Evolutionary conservation across 1,140 invertebrate species (phyloP), one percentile per base, ranked within the genome.

Genomic region (Andrena cerasifolii): DNA sequence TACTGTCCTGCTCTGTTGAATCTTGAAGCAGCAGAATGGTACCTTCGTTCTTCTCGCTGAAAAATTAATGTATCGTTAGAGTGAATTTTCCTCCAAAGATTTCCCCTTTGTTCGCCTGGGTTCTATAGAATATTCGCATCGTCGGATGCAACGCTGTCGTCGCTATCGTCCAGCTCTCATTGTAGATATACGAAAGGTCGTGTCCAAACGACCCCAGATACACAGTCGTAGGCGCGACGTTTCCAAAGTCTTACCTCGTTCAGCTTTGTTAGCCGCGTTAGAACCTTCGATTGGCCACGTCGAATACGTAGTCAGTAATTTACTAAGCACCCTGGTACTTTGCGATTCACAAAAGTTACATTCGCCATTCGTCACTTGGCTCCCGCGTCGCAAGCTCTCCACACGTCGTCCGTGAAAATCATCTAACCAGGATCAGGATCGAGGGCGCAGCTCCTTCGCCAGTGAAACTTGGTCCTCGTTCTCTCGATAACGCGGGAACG

Each of bases 161-260:
- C 65, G 72, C 59, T 84, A 86, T 87, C 83, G 10, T 49, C 2
- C 33, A 58, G 47, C 45, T 43, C 58, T 77, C 66, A 40, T 51
- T 56, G 33, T 70, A 80, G 84, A 86, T 70, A 68, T 73, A 86
- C 58, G 51, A 83, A 78, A 87, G 86, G 85, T 87, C 86, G 75
- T 63, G 78, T 47, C 66, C 72, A 62, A 73, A 62, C 73, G 83
- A 76, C 83, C 80, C 28, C 68, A 28, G 31, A 53, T 47, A 58
- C 86, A 87, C 73, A 61, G 86, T 86, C 86, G 86, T 87, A 87
- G 85, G 49, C 79, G 56, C 78, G 31, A 47, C 28, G 12, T 43
- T 68, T 82, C n/a, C 26, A 49, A 33, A 45, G 14, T 26, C 31
- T 56, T 66, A 21, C 18, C 18, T 33, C 43, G 14, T 63, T 75